Evolutionary conservation across 2,888 invertebrate species (phyloP).

Genomic region (Folsomia candida): DNA sequence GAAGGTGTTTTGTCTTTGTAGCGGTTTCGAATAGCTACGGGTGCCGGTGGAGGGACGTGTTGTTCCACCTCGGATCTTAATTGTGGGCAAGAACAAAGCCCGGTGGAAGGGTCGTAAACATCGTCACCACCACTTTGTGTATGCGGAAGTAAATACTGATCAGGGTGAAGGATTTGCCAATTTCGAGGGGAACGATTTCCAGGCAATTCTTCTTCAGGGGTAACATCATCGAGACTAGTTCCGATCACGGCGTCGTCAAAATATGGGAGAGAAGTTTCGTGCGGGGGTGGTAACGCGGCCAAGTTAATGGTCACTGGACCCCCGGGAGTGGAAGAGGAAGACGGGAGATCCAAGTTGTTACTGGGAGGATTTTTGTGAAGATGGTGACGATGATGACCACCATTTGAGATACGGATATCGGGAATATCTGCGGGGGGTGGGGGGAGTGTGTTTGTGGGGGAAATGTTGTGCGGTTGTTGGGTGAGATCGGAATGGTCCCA

Average conservation of each 20-base stretch:
- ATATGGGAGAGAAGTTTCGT: constrained; percentile 22
- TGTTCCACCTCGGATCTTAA: constrained; percentile 9
- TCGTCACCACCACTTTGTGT: constrained; percentile 21
- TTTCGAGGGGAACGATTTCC: constrained; percentile 21
- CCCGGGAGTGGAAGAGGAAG: no score
- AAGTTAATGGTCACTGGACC: constrained; percentile 45
- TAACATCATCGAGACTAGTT: constrained; percentile 35
- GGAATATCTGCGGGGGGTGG: constrained; percentile 47
- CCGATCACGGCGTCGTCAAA: constrained; percentile 26
- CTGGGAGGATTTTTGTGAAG: constrained; percentile 41
- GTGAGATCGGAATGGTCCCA: constrained; percentile 47
- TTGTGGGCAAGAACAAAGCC: constrained; percentile 22
- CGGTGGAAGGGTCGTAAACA: constrained; percentile 36
- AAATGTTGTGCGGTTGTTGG: constrained; percentile 49
- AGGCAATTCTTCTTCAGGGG: constrained; percentile 41
- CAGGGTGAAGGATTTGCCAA: constrained; percentile 48
- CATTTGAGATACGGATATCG: constrained; percentile 39
- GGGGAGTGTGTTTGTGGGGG: constrained; percentile 45
- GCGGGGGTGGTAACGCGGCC: constrained; percentile 46
- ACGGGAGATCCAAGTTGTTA: constrained; percentile 2
- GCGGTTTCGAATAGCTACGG: constrained; percentile 45
- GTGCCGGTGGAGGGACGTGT: constrained; percentile 19
- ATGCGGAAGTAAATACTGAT: constrained; percentile 47
- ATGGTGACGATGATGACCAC: constrained; percentile 20
- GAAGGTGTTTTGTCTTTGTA: constrained; percentile 44